Conservation (phyloP, 2,888 invertebrate genomes). For the Deroplatys truncata region DNA sequence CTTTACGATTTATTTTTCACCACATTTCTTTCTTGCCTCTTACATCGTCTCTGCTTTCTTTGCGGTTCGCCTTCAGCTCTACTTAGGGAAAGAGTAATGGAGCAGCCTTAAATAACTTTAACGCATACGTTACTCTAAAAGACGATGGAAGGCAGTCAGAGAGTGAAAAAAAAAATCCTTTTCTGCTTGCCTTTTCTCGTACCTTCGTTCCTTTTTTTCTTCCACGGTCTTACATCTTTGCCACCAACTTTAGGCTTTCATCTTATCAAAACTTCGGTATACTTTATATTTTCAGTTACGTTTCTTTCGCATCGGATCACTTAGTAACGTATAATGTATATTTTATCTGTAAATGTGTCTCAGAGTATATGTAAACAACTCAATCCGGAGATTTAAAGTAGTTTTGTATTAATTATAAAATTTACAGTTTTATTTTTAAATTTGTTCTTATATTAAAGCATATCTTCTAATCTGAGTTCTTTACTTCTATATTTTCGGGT, state of each 20-base stretch:
- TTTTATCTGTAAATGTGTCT: too few species aligned
- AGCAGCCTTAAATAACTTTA: constrained; percentile 13
- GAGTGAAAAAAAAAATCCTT: neutral
- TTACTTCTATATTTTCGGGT: too few species aligned
- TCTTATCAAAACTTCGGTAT: neutral
- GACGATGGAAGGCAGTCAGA: neutral
- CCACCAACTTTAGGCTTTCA: neutral
- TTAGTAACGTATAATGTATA: neutral
- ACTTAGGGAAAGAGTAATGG: neutral
- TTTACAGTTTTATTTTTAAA: too few species aligned
- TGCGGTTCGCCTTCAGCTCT: neutral
- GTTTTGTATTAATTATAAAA: too few species aligned
- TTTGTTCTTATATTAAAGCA: too few species aligned
- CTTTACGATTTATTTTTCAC: neutral
- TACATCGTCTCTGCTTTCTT: neutral
- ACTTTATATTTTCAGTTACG: neutral
- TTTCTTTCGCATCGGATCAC: neutral
- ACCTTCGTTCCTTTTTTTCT: neutral
- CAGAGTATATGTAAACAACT: too few species aligned
- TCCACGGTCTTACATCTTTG: neutral
- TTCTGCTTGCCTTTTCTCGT: neutral
- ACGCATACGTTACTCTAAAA: constrained; percentile 8
- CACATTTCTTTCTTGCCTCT: neutral
- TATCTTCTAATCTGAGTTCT: too few species aligned
- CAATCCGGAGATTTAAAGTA: too few species aligned